These are phyloP conservation scores for Sphaeridia pumilis DNA, from an alignment of 2,888 invertebrate species.

Conservation along the genomic window DNA sequence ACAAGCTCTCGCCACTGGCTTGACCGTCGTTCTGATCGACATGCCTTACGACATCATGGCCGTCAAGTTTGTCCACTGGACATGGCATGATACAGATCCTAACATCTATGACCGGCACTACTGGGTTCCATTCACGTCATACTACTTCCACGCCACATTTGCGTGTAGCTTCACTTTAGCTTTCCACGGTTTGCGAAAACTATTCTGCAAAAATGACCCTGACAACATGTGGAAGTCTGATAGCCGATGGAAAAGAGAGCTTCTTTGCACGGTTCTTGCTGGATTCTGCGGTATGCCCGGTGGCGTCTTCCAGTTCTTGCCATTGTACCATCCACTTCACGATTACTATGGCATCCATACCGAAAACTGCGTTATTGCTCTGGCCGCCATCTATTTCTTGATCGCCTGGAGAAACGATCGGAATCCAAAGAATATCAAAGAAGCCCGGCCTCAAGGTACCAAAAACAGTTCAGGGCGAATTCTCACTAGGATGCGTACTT, in stretches of 20 bases:
- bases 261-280: slow-evolving; percentile 48
- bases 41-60: slow-evolving; percentile 68
- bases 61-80: slow-evolving; percentile 68
- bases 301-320: slow-evolving; percentile 58
- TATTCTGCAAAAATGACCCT: slow-evolving; percentile 26
- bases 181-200: slow-evolving; percentile 49
- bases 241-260: slow-evolving; percentile 42
- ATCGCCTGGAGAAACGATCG: slow-evolving; percentile 53
- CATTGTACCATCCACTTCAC: slow-evolving; percentile 65
- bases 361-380: slow-evolving; percentile 57
- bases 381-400: slow-evolving; percentile 50
- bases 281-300: slow-evolving; percentile 58
- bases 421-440: slow-evolving; percentile 36
- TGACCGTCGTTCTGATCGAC: slow-evolving; percentile 59
- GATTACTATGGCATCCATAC: slow-evolving; percentile 56
- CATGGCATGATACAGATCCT: slow-evolving; percentile 67
- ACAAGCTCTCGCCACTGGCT: slow-evolving; percentile 46
- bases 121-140: slow-evolving; percentile 74
- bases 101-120: slow-evolving; percentile 60
- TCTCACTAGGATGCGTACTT: background rate
- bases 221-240: slow-evolving; percentile 29
- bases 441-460: background rate
- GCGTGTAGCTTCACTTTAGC: slow-evolving; percentile 58
- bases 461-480: background rate
- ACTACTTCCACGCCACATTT: slow-evolving; percentile 67